Evolutionary conservation across 2,797 vertebrate genomes (phyloP), one percentile per base, ranked within the genome.

Genomic region (Petrocephalus sullivani): DNA sequence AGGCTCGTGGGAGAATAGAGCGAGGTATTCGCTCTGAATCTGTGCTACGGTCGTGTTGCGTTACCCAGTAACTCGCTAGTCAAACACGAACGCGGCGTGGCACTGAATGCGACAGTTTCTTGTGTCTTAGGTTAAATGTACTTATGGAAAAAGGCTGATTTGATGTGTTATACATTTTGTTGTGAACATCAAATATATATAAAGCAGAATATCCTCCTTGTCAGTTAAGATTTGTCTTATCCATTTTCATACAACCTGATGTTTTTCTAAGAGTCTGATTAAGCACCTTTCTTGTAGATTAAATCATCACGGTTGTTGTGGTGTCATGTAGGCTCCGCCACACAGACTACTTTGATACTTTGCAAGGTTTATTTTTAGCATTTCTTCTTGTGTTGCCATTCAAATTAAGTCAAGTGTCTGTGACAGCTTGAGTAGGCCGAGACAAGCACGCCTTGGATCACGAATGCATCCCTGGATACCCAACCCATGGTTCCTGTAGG

Each of bases 111-210:
- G 75, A 81, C 41, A 49, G 23, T 54, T 57, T 85, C 19, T 85
- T 16, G 83, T 1, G 14, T 53, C 83, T 85, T 57, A 19, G 75
- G 75, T 81, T 81, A 46, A 78, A 37, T 78, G 71, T 78, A 49
- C 75, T 81, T 81, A 81, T 81, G 46, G 75, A 21, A 49, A 81
- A 81, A 46, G 3, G 19, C 75, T 81, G 41, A 81, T 81, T 81
- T 81, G 41, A 81, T 49, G 12, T 56, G 41, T 81, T 75, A 75
- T 19, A 75, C 67, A 75, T 75, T 81, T 81, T 81, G 75, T 81
- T 49, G 37, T 49, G 75, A 21, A 46, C 75, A 46, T 81, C 41
- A 81, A 81, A 81, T 46, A 46, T 81, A 49, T 81, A 49, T 46
- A 81, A 81, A 81, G 41, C 41, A 46, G 75, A 81, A 81, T 81